Evolutionary conservation across 2,113 vertebrate genomes (phyloP).

Genomic region (Bambusicola thoracicus): DNA sequence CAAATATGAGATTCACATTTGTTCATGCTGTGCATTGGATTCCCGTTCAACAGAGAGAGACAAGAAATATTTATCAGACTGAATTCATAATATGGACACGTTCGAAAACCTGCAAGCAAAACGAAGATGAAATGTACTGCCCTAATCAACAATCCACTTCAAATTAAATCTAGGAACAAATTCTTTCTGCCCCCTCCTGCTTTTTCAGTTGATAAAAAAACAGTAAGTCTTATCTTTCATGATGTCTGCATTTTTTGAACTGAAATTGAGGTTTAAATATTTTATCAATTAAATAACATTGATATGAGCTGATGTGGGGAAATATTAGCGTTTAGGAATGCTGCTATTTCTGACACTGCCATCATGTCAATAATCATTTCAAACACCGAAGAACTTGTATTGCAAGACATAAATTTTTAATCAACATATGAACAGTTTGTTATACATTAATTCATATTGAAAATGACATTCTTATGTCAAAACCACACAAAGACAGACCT

Average conservation of each 20-base stretch:
- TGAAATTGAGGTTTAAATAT: slow-evolving; percentile 26
- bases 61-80: slow-evolving; percentile 29
- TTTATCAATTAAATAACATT: slow-evolving; percentile 20
- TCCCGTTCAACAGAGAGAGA: slow-evolving; percentile 16
- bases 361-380: slow-evolving; percentile 25
- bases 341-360: background rate
- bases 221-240: background rate
- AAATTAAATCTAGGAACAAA: background rate
- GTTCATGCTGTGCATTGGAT: slow-evolving; percentile 24
- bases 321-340: background rate
- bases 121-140: background rate
- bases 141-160: slow-evolving; percentile 5
- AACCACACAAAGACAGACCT: background rate
- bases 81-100: background rate
- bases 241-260: background rate
- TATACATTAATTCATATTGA: background rate
- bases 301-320: background rate
- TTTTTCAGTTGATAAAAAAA: background rate
- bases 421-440: background rate
- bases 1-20: background rate
- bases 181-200: background rate
- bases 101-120: slow-evolving; percentile 25
- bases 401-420: slow-evolving; percentile 39
- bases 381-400: background rate
- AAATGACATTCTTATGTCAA: background rate